Conservation (phyloP, 2,113 vertebrate species). For the Papio anubis region DNA sequence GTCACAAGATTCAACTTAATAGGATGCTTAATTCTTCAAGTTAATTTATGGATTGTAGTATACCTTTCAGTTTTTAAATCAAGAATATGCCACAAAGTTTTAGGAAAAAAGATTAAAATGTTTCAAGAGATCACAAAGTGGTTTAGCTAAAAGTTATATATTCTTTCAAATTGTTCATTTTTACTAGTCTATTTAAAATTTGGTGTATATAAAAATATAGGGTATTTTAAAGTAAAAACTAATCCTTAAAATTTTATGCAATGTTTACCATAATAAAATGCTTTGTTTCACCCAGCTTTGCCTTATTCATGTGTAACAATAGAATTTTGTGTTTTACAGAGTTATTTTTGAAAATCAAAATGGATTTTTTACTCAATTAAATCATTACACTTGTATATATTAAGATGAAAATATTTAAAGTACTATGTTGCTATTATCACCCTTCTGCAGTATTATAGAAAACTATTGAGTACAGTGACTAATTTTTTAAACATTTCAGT, state of each 20-base stretch:
- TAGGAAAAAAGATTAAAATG: not conserved
- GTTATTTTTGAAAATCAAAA: slow-evolving; percentile 12
- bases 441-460: not conserved
- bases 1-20: not conserved
- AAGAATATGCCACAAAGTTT: slow-evolving; percentile 9
- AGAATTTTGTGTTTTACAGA: not conserved
- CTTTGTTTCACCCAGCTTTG: not conserved
- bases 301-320: not conserved
- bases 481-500: slow-evolving; percentile 21
- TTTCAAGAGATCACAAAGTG: not conserved
- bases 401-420: not conserved
- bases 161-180: not conserved
- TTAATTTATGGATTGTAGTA: slow-evolving; percentile 1
- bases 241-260: not conserved
- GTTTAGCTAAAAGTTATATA: not conserved
- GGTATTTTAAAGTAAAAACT: not conserved
- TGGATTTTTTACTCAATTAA: slow-evolving; percentile 9
- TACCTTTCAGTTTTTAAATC: slow-evolving; percentile 28
- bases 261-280: not conserved
- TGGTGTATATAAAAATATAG: not conserved
- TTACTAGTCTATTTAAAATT: not conserved
- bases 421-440: not conserved
- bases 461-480: not conserved
- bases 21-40: not conserved
- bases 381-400: not conserved